Evolutionary conservation across 2,888 invertebrate species (phyloP), one percentile per base, ranked within the genome.

Genomic region (Caradrina clavipalpis): DNA sequence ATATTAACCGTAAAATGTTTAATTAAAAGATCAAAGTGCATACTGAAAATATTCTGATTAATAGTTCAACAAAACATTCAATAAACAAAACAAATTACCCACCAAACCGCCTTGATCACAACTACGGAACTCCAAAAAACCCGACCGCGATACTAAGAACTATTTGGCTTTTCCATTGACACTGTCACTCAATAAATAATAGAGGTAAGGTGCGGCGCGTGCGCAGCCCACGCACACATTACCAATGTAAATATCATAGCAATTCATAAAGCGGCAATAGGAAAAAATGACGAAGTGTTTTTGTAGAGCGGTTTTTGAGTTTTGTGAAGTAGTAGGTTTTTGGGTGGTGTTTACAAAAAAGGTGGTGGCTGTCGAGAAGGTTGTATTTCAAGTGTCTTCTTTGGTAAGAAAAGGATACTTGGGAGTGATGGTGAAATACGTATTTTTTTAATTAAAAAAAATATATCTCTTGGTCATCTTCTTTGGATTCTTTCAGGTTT

Each of bases 141-240:
- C 65, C 74, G 79, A 79, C 81, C 78, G 80, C 81, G 79, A 73
- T 77, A 69, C 64, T 61, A 62, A 64, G 73, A 82, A 78, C 71
- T 84, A 81, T 86, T 86, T 86, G 87, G 85, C 80, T 87, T 87
- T 87, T 84, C 87, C 88, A 88, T 87, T 87, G 84, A 86, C 86
- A 84, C 86, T 86, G 83, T 82, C 85, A 84, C 82, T 84, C 83
- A 80, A 87, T 87, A 89, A 89, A 90, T 88, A 89, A 79, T 79
- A 78, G 81, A 63, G 76, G 83, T 87, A 85, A 87, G 92, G 90
- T 85, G 88, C 82, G 91, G 90, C 93, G 89, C 90, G 92, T 89
- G 92, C 91, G 89, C 88, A 80, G 81, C 92, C 92, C 89, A 92
- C 92, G 88, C 88, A 74, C 83, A 76, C 85, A 91, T 91, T 90